Base-by-base conservation (phyloP, 2,888 invertebrate genomes). In the Drosophila multiciliata region DNA sequence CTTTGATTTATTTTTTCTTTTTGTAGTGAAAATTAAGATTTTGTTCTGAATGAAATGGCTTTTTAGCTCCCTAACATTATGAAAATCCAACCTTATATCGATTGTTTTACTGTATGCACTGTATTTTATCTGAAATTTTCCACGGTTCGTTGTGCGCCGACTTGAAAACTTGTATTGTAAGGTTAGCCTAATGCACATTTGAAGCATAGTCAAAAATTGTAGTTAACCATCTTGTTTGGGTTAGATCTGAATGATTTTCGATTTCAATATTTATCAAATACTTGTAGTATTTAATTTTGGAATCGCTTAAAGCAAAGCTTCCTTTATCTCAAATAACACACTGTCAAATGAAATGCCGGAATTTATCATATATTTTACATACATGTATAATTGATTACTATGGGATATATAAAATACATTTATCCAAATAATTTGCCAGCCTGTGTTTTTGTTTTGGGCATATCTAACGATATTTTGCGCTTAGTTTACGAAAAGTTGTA, bases 261-360 rank as follows among this genome's bases (percentile, higher is more conserved):
- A 57, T 49, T 49, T 54, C 48, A 45, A 69, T 66, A 49, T 61
- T 62, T 54, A 32, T 65, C 36, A 48, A 61, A 70, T 55, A 70
- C 69, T 70, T 68, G 11, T 20, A 69, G 69, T 57, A 63, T 11
- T 54, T 40, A 15, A 50, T 48, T 64, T 65, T 60, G 49, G 40
- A 67, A 67, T 83, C 74, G 83, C 77, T 87, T 83, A 62, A 82
- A 85, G 83, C 86, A 75, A 85, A 79, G 76, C 83, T 63, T 52
- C 66, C n/a, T 45, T 15, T 70, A 45, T 32, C 29, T 52, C 64
- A 53, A 52, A 57, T 42, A 42, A 54, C 58, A 29, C 45, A 35
- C 60, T 42, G 50, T 23, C 66, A 73, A 60, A 57, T 57, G n/a
- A 63, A 62, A 62, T 67, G 52, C 17, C 35, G 40, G 12, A 65